Evolutionary conservation across 2,888 invertebrate genomes (phyloP).

Genomic region (Germaria angustata): DNA sequence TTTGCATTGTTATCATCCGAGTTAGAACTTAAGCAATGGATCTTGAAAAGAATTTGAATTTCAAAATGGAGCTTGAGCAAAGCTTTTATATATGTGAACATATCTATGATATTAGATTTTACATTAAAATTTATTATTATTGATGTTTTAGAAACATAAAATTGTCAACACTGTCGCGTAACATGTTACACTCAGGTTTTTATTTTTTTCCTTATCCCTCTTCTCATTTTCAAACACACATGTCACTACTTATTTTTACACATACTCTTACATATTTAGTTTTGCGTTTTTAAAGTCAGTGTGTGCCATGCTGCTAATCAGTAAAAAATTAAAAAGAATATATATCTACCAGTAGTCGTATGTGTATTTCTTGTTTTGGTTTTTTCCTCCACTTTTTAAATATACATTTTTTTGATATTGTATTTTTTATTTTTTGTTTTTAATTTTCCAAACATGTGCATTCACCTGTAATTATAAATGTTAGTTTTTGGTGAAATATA

Average conservation of each 20-base stretch:
- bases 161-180: constrained; percentile 27
- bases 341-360: no score
- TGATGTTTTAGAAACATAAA: not conserved
- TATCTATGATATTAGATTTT: no score
- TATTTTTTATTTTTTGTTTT: constrained; percentile 19
- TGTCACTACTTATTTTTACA: not conserved
- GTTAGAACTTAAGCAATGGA: no score
- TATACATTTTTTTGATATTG: not conserved
- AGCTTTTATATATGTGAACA: no score
- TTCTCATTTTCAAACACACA: no score
- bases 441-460: constrained; percentile 63
- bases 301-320: constrained; percentile 35
- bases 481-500: constrained; percentile 46
- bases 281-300: constrained; percentile 5
- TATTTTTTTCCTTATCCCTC: not conserved
- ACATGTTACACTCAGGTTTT: constrained; percentile 29
- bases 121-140: no score
- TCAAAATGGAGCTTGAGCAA: no score
- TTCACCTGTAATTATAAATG: constrained; percentile 66
- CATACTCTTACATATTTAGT: not conserved
- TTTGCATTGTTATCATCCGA: no score
- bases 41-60: no score
- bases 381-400: not conserved
- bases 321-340: constrained; percentile 10
- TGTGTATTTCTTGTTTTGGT: constrained; percentile 38